Conservation (phyloP, 2,888 invertebrate genomes). For the Scotopteryx bipunctaria region DNA sequence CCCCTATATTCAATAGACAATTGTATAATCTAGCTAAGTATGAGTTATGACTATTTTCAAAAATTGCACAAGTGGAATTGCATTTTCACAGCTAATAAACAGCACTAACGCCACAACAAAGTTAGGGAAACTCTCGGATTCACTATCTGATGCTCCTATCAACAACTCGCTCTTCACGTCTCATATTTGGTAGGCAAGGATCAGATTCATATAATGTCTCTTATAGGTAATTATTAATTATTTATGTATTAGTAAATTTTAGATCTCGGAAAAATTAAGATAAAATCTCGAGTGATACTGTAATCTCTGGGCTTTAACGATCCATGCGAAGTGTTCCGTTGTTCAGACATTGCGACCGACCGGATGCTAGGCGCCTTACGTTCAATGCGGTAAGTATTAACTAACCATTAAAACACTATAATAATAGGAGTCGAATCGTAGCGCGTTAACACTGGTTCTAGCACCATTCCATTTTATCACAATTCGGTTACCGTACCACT, state of each 20-base stretch:
- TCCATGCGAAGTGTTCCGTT: constrained; percentile 60
- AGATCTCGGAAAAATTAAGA: constrained; percentile 72
- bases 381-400: constrained; percentile 63
- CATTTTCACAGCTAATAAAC: constrained; percentile 80
- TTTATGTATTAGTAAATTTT: constrained; percentile 76
- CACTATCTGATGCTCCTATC: constrained; percentile 58
- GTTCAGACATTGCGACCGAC: constrained; percentile 66
- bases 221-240: constrained; percentile 62
- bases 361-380: constrained; percentile 81
- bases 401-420: constrained; percentile 78
- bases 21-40: constrained; percentile 78
- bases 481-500: constrained; percentile 84
- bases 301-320: constrained; percentile 72
- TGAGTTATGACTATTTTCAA: constrained; percentile 81
- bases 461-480: constrained; percentile 85
- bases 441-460: constrained; percentile 84
- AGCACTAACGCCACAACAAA: constrained; percentile 69
- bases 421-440: constrained; percentile 83
- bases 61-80: constrained; percentile 83
- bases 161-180: constrained; percentile 55
- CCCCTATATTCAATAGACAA: constrained; percentile 81
- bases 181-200: constrained; percentile 72
- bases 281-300: constrained; percentile 82
- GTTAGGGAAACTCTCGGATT: constrained; percentile 65
- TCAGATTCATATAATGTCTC: constrained; percentile 71